Evolutionary conservation across 1,140 invertebrate genomes (phyloP), one percentile per base, ranked within the genome.

Genomic region (Drosophila sulfurigaster): DNA sequence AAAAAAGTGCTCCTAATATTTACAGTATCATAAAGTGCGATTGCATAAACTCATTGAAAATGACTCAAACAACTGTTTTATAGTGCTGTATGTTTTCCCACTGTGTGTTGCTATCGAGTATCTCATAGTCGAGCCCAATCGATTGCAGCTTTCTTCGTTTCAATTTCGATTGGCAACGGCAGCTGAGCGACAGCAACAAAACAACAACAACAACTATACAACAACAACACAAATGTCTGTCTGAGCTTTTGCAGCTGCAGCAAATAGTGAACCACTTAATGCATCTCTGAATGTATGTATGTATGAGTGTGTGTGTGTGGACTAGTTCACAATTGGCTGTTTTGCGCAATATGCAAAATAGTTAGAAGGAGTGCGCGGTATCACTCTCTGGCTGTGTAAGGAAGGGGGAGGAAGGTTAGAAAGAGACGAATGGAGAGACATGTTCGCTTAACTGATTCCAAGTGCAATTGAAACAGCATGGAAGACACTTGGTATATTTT

Each of bases 401-500:
- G 4, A 6, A 6, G 3, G 16, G 4, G 11, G 1, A 30, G 56
- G 20, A 28, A 58, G 56, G 56, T 11, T 43, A 28, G 25, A 16
- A n/a, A 1, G 35, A 48, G 10, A 43, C 49, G 49, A 11, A n/a
- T 8, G 8, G 35, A 38, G 35, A 38, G 8, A 32, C 5, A 32
- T 38, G 54, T 10, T 38, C 30, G 49, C 73, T 54, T 72, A 77
- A 79, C 63, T 77, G 74, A 73, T 73, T 67, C 32, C 68, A 79
- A 77, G 68, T 77, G 74, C 74, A 79, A 72, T 65, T 70, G 35
- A 41, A 46, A 5, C 25, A 62, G 51, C 25, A 60, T 67, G 56
- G n/a, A 58, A 49, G 28, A 48, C 63, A 45, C 8, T 62, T 62
- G 16, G 3, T 8, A 70, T 16, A 52, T 51, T 46, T 51, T 46